A percentile compares a stretch with the other conserved stretches of the same genome.
Conservation (phyloP, 1,140 invertebrate genomes). For the Ephestia elutella region DNA sequence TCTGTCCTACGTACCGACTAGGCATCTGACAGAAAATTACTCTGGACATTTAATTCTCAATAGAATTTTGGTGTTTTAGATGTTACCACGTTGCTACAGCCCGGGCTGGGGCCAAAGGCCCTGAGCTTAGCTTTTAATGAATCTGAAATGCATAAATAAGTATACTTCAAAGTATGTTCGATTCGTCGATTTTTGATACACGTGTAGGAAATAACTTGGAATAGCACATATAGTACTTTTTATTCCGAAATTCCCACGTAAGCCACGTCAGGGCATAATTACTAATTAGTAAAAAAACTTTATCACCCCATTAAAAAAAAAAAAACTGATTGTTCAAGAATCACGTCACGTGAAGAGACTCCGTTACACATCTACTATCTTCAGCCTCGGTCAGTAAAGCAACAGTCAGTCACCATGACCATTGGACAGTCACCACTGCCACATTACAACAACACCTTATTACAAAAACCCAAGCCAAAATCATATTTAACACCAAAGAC, state of each 20-base stretch:
- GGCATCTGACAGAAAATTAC: too few species aligned
- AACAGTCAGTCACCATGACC: slow-evolving; percentile 57
- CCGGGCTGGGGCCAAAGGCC: slow-evolving; percentile 61
- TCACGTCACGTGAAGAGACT: slow-evolving; percentile 41
- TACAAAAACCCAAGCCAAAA: slow-evolving; percentile 9
- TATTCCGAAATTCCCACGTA: too few species aligned
- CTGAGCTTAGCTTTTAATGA: slow-evolving; percentile 21
- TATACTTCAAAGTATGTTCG: slow-evolving; percentile 14
- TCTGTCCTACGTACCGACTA: too few species aligned
- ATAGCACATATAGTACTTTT: too few species aligned
- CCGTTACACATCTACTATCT: slow-evolving; percentile 52
- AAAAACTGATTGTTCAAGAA: slow-evolving; percentile 19
- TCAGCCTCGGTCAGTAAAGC: slow-evolving; percentile 54
- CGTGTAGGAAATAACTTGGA: too few species aligned
- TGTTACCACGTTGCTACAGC: slow-evolving; percentile 23
- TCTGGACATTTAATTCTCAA: too few species aligned
- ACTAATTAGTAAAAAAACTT: neutral
- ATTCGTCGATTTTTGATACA: too few species aligned
- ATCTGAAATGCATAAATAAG: slow-evolving; percentile 47
- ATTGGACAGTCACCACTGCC: slow-evolving; percentile 33
- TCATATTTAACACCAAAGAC: neutral
- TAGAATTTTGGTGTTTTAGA: slow-evolving; percentile 18
- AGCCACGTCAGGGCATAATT: too few species aligned
- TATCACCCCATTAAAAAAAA: neutral
- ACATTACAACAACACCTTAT: slow-evolving; percentile 19